These are phyloP conservation scores for Andrena chrysosceles DNA, from an alignment of 2,888 invertebrate species.

Conservation along the genomic window DNA sequence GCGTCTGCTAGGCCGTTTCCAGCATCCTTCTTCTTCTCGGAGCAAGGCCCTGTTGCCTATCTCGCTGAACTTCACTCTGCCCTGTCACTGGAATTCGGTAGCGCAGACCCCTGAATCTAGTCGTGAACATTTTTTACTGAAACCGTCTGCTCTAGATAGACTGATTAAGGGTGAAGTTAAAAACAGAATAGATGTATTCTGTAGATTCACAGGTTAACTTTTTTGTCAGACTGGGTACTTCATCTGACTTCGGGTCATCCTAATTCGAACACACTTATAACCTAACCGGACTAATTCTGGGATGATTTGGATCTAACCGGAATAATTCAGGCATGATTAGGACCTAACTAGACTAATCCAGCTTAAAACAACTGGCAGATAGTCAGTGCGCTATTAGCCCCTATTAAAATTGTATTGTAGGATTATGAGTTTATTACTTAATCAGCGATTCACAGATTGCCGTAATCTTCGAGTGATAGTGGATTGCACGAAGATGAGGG, in stretches of 20 bases:
- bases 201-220: conserved; percentile 7
- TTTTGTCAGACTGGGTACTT: conserved; percentile 23
- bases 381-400: too few species aligned
- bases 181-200: conserved; percentile 25
- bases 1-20: conserved; percentile 75
- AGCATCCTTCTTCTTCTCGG: conserved; percentile 40
- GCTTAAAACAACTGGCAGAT: too few species aligned
- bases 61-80: conserved; percentile 49
- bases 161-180: conserved; percentile 61
- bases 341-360: too few species aligned
- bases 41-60: conserved; percentile 19
- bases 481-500: conserved; percentile 6
- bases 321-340: too few species aligned
- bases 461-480: conserved; percentile 1
- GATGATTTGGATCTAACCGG: too few species aligned
- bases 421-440: conserved; percentile 22
- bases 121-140: conserved; percentile 34
- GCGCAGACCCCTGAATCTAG: conserved; percentile 49
- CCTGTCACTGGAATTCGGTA: conserved; percentile 69
- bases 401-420: too few species aligned
- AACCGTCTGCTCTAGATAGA: conserved; percentile 8
- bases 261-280: too few species aligned
- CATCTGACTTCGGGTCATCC: background rate
- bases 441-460: conserved; percentile 19
- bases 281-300: too few species aligned